Conservation (phyloP, 2,797 vertebrate species). For the Aulostomus chinensis region DNA sequence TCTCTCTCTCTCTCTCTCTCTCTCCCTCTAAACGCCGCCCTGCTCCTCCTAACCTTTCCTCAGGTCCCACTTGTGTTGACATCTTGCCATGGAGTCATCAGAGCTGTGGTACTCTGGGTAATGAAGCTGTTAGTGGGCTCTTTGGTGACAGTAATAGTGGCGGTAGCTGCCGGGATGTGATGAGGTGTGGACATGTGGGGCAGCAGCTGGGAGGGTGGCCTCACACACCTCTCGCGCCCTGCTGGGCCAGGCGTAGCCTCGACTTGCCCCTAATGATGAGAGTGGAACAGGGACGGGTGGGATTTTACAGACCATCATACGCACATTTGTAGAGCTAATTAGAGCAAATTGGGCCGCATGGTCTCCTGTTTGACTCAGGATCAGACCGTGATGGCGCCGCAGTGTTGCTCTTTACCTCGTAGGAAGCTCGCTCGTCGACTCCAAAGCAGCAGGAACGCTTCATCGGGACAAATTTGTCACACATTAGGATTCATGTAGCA, state of each 20-base stretch:
- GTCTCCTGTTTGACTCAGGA: constrained; percentile 52
- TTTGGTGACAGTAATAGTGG: constrained; percentile 69
- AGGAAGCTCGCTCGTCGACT: constrained; percentile 62
- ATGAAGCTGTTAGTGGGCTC: constrained; percentile 70
- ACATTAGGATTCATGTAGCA: constrained; percentile 7
- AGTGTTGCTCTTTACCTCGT: constrained; percentile 63
- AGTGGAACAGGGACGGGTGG: constrained; percentile 22
- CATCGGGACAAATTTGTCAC: constrained; percentile 31
- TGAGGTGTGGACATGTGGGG: constrained; percentile 63
- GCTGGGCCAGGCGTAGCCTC: constrained; percentile 61
- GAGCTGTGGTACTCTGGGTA: constrained; percentile 56
- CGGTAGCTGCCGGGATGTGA: constrained; percentile 58
- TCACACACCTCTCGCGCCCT: constrained; percentile 34
- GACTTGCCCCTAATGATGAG: constrained; percentile 70
- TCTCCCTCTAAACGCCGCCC: too few species aligned
- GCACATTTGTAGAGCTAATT: constrained; percentile 57
- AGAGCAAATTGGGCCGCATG: constrained; percentile 60
- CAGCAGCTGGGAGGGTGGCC: constrained; percentile 44
- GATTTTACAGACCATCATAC: constrained; percentile 8
- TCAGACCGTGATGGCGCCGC: constrained; percentile 48
- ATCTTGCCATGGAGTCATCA: constrained; percentile 40
- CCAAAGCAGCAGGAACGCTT: constrained; percentile 52
- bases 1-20: too few species aligned
- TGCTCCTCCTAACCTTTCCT: constrained; percentile 1
- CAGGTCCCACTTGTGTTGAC: constrained; percentile 32